Base-by-base conservation (phyloP, 2,888 invertebrate species). In the Chrysotoxum bicinctum region DNA sequence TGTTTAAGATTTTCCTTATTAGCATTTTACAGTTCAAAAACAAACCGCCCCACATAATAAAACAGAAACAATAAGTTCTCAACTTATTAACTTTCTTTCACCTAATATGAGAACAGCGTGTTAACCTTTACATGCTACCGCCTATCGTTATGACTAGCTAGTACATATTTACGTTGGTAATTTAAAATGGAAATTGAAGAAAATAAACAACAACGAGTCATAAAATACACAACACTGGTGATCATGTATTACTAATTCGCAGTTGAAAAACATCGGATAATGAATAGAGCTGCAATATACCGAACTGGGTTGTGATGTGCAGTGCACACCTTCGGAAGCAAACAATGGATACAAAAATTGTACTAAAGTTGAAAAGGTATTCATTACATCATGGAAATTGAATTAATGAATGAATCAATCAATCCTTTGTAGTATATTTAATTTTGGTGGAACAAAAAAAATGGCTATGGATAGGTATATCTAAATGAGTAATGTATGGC, bases 31-130 rank as follows among this genome's bases (percentile, higher is more conserved):
- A 54, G 52, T 26, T 50, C 12, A 48, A 50, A 16, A 45, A 40
- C 52, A n/a, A 52, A 52, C 21, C 14, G 30, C 9, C 43, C 14
- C 1, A 16, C 0, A 16, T 14, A 19, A 9, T 48, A 21, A 48
- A 10, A 45, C 43, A 32, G 7, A n/a, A 8, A 7, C 14, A 43
- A 9, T 43, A 70, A 30, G 35, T 12, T 35, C 5, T 23, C 8
- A 45, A 14, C 10, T 48, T 26, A 45, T 40, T 12, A 50, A 69
- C 76, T 76, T 69, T 76, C 76, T 76, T 58, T 52, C 69, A 21
- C 14, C 60, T 58, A 76, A 60, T 43, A 69, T 69, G 60, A 60
- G 16, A 78, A 64, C 45, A 60, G 45, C 30, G 77, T 78, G 21
- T 37, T 72, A 48, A 60, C 23, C 62, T 54, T 58, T 58, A 58